phyloP scores from a whole-genome alignment of 2,888 invertebrate genomes.

The Brachylomia viminalis region DNA sequence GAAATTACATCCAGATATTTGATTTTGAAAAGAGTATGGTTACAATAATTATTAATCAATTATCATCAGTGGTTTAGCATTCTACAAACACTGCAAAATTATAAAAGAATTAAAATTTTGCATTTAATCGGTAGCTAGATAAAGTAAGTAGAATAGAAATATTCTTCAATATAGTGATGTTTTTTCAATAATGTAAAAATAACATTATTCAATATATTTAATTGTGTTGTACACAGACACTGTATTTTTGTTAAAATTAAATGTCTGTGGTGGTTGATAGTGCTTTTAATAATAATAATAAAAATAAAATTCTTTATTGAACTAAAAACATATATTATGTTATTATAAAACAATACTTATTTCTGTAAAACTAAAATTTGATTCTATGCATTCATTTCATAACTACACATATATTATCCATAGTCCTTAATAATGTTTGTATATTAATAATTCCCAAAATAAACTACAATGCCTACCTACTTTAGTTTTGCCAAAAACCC shows the following conservation, averaged over 20 bases:
- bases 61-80: neutral
- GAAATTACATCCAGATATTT: neutral
- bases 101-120: neutral
- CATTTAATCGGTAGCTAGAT: conserved; percentile 1
- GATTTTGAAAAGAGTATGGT: neutral
- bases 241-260: neutral
- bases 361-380: neutral
- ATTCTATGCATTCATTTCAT: neutral
- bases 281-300: too few relatives aligned
- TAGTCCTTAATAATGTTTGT: neutral
- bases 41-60: neutral
- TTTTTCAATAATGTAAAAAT: neutral
- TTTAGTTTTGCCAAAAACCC: neutral
- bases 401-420: neutral
- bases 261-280: neutral
- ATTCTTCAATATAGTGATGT: neutral
- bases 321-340: too few relatives aligned
- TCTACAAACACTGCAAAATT: neutral
- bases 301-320: too few relatives aligned
- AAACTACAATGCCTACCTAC: neutral
- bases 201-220: neutral
- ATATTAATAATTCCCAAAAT: neutral
- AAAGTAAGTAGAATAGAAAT: neutral
- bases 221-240: neutral
- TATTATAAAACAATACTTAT: too few relatives aligned